phyloP scores from a whole-genome alignment of 2,888 invertebrate genomes.

The Nyleta sp. region DNA sequence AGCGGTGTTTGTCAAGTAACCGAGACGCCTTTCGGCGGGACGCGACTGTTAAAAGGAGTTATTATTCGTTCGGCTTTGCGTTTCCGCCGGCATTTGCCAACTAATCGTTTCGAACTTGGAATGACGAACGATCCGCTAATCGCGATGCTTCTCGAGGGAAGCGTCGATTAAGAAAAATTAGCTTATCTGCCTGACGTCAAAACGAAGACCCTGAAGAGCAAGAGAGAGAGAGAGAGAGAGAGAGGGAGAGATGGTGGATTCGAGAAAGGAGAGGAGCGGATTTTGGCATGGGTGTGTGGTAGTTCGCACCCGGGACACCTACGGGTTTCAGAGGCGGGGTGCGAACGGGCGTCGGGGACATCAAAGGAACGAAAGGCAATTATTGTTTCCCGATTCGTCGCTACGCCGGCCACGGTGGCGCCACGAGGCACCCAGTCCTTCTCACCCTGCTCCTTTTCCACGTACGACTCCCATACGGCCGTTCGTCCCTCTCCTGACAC shows the following conservation, averaged over 20 bases:
- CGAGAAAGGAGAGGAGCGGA: background rate
- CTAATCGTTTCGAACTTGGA: slow-evolving; percentile 23
- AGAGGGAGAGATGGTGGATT: background rate
- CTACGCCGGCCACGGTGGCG: slow-evolving; percentile 74
- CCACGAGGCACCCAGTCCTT: slow-evolving; percentile 78
- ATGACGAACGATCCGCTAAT: too few relatives aligned
- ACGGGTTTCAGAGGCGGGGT: slow-evolving; percentile 75
- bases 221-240: too few relatives aligned
- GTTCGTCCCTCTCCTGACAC: slow-evolving; percentile 66
- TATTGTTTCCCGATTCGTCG: slow-evolving; percentile 79
- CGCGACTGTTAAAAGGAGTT: slow-evolving; percentile 13
- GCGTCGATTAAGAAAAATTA: too few relatives aligned
- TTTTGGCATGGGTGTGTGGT: slow-evolving; percentile 36
- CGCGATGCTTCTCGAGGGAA: background rate
- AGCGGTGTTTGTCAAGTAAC: slow-evolving; percentile 14
- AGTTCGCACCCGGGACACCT: slow-evolving; percentile 74
- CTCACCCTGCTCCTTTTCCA: slow-evolving; percentile 71
- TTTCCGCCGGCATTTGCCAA: slow-evolving; percentile 26
- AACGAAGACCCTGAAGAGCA: too few relatives aligned
- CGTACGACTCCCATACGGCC: slow-evolving; percentile 35
- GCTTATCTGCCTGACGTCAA: too few relatives aligned
- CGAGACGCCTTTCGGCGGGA: slow-evolving; percentile 28
- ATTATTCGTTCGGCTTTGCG: background rate
- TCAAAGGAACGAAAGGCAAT: slow-evolving; percentile 80
- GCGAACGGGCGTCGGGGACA: slow-evolving; percentile 74